Conservation (phyloP, 2,113 vertebrate genomes). For the Pomatorhinus ruficollis region DNA sequence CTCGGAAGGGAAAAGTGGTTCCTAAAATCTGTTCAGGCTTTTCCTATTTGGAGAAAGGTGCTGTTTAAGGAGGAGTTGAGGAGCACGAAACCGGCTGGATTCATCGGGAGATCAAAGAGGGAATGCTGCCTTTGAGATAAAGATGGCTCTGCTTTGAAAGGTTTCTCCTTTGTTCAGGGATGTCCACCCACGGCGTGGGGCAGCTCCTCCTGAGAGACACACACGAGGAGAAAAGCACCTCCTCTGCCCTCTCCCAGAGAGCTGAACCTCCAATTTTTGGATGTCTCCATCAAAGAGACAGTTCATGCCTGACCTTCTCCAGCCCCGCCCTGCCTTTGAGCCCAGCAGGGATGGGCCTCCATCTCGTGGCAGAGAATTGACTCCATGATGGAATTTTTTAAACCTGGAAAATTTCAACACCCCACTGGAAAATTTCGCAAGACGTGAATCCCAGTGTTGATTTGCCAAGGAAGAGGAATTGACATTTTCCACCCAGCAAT, state of each 20-base stretch:
- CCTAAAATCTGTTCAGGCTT: background rate
- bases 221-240: background rate
- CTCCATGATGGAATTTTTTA: background rate
- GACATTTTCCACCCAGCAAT: background rate
- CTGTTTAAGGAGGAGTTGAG: background rate
- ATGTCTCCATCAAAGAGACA: background rate
- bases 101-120: background rate
- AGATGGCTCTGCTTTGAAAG: background rate
- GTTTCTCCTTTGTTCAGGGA: background rate
- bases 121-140: slow-evolving; percentile 57
- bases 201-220: background rate
- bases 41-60: background rate
- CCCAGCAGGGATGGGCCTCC: accelerated
- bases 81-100: background rate
- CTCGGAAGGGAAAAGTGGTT: background rate
- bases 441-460: accelerated
- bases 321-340: accelerated
- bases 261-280: background rate
- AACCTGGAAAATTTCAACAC: background rate
- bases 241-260: background rate
- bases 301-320: background rate
- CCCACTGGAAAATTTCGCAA: background rate
- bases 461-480: background rate
- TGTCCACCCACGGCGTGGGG: background rate
- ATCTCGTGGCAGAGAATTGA: background rate